Evolutionary conservation across 1,140 invertebrate species (phyloP).

Genomic region (Lysiphlebus fabarum): DNA sequence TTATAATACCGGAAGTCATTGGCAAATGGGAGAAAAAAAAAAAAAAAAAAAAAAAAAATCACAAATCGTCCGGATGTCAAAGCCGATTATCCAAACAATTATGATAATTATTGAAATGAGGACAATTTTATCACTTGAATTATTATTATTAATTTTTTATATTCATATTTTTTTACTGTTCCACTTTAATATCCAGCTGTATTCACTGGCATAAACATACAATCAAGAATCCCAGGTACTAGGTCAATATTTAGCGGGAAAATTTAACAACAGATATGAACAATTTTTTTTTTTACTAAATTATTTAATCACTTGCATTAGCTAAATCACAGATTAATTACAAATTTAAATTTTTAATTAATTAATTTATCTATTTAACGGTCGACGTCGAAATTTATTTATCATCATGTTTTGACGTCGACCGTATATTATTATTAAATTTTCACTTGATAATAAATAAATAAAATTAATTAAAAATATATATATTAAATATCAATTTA

Average conservation of each 20-base stretch:
- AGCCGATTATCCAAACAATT: no score
- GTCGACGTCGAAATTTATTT: slow-evolving; percentile 15
- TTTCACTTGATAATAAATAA: background rate
- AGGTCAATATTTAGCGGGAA: slow-evolving; percentile 23
- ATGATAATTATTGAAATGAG: no score
- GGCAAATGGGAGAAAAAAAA: no score
- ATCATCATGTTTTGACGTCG: slow-evolving; percentile 15
- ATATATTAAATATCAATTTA: no score
- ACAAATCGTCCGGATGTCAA: no score
- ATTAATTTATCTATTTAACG: slow-evolving; percentile 19
- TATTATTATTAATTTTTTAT: background rate
- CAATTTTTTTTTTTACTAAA: slow-evolving; percentile 6
- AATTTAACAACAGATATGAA: background rate
- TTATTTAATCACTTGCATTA: no score
- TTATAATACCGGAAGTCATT: no score
- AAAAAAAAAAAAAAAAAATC: no score
- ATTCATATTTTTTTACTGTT: background rate
- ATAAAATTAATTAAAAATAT: no score
- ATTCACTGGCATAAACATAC: background rate
- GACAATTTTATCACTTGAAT: no score
- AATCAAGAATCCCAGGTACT: slow-evolving; percentile 12
- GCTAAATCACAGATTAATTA: no score
- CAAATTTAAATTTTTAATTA: no score
- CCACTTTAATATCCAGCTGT: background rate
- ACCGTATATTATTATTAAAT: slow-evolving; percentile 16